Evolutionary conservation across 2,797 vertebrate genomes (phyloP).

Genomic region (Spatula versicolor): DNA sequence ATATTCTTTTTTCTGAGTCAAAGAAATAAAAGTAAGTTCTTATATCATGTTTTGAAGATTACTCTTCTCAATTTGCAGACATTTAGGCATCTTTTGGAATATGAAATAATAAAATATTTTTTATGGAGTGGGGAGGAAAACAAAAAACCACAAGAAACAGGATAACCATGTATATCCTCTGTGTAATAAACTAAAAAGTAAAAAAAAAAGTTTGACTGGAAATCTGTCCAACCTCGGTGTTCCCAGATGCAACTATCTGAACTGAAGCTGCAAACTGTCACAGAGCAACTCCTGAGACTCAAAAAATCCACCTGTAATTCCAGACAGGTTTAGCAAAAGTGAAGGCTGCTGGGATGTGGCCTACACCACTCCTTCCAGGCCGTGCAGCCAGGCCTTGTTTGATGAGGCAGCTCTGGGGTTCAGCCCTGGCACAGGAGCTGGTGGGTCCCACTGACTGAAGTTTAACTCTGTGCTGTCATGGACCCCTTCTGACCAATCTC

Average conservation of each 20-base stretch:
- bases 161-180: background rate
- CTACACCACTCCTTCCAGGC: background rate
- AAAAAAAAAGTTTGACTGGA: background rate
- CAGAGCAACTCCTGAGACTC: background rate
- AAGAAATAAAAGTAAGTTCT: constrained; percentile 5
- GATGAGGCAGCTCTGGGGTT: background rate
- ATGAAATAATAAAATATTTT: constrained; percentile 5
- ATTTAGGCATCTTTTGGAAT: background rate
- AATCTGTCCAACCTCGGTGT: background rate
- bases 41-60: background rate
- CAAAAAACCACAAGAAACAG: constrained; percentile 14
- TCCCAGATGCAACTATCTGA: background rate
- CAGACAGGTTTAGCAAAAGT: background rate
- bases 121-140: constrained; percentile 1
- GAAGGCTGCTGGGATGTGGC: background rate
- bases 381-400: rapidly evolving
- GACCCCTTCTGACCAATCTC: background rate
- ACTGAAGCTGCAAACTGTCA: background rate
- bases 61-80: background rate
- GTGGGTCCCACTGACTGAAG: background rate
- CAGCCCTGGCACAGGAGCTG: background rate
- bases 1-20: background rate
- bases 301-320: background rate
- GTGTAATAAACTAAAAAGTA: background rate
- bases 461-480: background rate